A percentile compares a stretch with the other conserved stretches of the same genome.
Evolutionary conservation across 2,888 invertebrate species (phyloP).

Genomic region (Stegophylla sp.): DNA sequence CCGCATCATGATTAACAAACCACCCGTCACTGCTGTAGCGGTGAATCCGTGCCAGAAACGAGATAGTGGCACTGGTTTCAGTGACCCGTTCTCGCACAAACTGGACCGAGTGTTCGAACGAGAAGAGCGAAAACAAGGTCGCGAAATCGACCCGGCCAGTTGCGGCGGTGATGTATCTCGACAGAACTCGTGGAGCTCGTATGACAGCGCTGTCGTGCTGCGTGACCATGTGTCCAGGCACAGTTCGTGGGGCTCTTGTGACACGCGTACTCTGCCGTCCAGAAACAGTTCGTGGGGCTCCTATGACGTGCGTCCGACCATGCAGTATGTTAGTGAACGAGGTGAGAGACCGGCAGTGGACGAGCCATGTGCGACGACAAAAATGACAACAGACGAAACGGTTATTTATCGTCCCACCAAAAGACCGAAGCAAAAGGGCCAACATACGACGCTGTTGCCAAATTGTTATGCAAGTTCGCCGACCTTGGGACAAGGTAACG

Average conservation of each 20-base stretch:
- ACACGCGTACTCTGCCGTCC: slow-evolving; percentile 71
- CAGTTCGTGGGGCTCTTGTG: slow-evolving; percentile 83
- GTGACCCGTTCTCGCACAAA: slow-evolving; percentile 76
- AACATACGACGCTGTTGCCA: slow-evolving; percentile 31
- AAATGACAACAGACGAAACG: not conserved
- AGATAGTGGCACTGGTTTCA: slow-evolving; percentile 63
- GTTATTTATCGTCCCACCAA: slow-evolving; percentile 5
- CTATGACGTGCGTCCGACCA: slow-evolving; percentile 70
- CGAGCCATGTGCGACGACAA: not conserved
- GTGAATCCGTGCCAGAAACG: slow-evolving; percentile 17
- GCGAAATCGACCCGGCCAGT: not conserved
- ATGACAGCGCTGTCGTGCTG: slow-evolving; percentile 78
- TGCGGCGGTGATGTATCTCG: slow-evolving; percentile 66
- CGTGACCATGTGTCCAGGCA: slow-evolving; percentile 71
- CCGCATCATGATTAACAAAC: not conserved
- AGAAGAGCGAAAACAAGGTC: slow-evolving; percentile 65
- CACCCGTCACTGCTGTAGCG: not conserved
- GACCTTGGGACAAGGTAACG: slow-evolving; percentile 13
- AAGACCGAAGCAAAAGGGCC: slow-evolving; percentile 25
- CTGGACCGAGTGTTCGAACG: slow-evolving; percentile 76
- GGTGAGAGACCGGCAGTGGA: slow-evolving; percentile 53
- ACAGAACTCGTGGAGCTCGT: slow-evolving; percentile 80
- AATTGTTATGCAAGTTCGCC: slow-evolving; percentile 48
- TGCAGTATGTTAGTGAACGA: slow-evolving; percentile 62
- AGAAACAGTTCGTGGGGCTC: slow-evolving; percentile 78